These are phyloP conservation scores for Monopis laevigella DNA, from an alignment of 2,888 invertebrate genomes.

Conservation along the genomic window DNA sequence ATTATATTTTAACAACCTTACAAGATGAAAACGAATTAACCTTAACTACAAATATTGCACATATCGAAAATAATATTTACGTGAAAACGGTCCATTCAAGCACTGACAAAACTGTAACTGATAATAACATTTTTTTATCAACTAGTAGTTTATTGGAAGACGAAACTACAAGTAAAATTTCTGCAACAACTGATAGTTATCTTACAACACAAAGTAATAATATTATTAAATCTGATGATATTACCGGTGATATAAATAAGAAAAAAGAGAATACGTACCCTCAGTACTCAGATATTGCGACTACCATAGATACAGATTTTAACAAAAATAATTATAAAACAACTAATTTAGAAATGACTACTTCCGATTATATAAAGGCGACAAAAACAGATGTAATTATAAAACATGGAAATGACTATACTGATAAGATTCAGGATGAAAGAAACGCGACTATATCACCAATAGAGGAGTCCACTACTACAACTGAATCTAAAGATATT, in stretches of 20 bases:
- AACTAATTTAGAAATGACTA: neutral
- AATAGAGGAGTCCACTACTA: too few relatives aligned
- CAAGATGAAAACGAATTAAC: neutral
- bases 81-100: too few relatives aligned
- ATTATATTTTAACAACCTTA: too few relatives aligned
- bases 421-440: too few relatives aligned
- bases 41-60: neutral
- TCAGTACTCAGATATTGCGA: too few relatives aligned
- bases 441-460: too few relatives aligned
- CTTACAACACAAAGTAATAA: neutral
- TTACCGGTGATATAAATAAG: neutral
- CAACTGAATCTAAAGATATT: too few relatives aligned
- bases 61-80: too few relatives aligned
- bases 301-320: neutral
- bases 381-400: too few relatives aligned
- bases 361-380: too few relatives aligned
- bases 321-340: neutral
- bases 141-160: neutral
- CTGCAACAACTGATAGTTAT: neutral
- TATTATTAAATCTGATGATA: neutral
- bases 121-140: conserved; percentile 2
- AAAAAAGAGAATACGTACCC: neutral
- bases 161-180: neutral
- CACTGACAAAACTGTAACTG: neutral
- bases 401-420: too few relatives aligned